Evolutionary conservation across 2,797 vertebrate genomes (phyloP).

Genomic region (Manis crassicaudata): DNA sequence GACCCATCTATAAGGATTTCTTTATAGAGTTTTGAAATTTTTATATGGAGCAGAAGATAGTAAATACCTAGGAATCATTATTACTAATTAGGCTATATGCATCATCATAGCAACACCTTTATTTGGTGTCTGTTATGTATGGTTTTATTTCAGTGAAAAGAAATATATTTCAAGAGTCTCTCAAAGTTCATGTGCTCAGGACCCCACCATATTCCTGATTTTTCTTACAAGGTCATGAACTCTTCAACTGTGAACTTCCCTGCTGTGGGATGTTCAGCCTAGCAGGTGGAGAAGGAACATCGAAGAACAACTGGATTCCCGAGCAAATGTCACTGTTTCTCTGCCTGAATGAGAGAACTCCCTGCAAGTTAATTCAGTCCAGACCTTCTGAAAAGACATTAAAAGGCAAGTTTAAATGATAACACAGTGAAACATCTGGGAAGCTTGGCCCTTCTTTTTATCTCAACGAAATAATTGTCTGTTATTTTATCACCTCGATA

Average conservation of each 20-base stretch:
- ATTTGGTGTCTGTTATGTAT: fast-evolving
- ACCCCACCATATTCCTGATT: neutral
- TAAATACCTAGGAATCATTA: too few species aligned
- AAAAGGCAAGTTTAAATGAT: neutral
- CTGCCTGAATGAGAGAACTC: neutral
- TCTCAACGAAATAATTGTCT: neutral
- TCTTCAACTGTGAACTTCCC: neutral
- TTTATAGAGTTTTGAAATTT: neutral
- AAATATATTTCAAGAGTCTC: neutral
- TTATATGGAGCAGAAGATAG: neutral
- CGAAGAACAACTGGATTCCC: neutral
- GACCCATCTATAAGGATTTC: neutral
- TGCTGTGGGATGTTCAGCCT: neutral
- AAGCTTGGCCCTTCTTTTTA: neutral
- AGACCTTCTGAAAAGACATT: neutral
- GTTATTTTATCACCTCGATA: neutral
- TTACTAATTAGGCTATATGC: neutral
- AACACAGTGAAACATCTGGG: neutral
- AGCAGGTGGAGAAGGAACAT: neutral
- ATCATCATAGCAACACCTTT: neutral
- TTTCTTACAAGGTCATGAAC: neutral
- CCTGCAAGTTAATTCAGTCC: neutral
- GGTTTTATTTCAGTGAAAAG: neutral
- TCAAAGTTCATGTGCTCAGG: neutral
- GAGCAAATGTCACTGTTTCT: neutral